Conservation (phyloP, 2,797 vertebrate genomes). For the Heterohyrax brucei region DNA sequence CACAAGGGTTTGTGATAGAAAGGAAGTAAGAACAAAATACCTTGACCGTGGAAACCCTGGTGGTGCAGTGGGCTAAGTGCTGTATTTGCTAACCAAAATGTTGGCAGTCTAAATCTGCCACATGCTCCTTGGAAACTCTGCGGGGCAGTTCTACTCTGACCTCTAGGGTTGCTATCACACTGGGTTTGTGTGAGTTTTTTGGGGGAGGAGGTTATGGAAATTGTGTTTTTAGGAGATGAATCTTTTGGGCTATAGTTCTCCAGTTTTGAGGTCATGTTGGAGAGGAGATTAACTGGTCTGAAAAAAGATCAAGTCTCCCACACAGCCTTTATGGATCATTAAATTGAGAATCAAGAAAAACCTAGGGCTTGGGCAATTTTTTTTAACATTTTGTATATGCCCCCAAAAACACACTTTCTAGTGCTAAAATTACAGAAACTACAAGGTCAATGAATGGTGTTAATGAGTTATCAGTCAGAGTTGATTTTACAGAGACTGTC, state of each 20-base stretch:
- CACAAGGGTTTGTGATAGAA: neutral
- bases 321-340: constrained; percentile 11
- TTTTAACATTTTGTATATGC: neutral
- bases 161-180: too few species aligned
- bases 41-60: neutral
- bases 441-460: neutral
- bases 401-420: neutral
- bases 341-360: constrained; percentile 36
- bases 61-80: too few species aligned
- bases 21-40: neutral
- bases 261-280: neutral
- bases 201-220: neutral
- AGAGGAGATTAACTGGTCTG: constrained; percentile 19
- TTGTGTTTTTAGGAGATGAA: constrained; percentile 7
- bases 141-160: too few species aligned
- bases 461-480: constrained; percentile 26
- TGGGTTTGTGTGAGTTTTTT: too few species aligned
- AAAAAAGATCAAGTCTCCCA: neutral
- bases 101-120: too few species aligned
- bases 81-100: too few species aligned
- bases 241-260: neutral
- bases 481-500: constrained; percentile 39
- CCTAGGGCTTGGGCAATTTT: neutral
- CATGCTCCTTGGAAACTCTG: too few species aligned
- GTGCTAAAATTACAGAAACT: constrained; percentile 19